Evolutionary conservation across 2,888 invertebrate genomes (phyloP), one percentile per base, ranked within the genome.

Genomic region (Laspeyria flexula): DNA sequence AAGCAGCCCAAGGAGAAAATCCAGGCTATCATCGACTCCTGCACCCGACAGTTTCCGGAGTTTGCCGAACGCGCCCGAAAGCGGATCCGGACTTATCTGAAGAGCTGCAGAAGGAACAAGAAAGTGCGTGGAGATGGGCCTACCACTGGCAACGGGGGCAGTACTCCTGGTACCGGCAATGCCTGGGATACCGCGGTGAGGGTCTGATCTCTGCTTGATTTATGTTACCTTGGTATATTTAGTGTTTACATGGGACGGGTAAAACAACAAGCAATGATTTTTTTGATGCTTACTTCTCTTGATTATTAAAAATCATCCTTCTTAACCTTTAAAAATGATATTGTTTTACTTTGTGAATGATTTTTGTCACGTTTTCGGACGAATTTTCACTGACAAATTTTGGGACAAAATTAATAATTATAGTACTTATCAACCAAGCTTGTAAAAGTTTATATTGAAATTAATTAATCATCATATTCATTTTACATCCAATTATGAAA

Each of bases 1-100:
- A 98, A 99, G 83, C 99, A 99, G 89, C 99, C 99, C 6, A 99
- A 99, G 84, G 99, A 99, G 85, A 99, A 99, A 93, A 98, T 99
- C 68, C 98, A 99, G 82, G 99, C 98, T 13, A 99, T 99, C 82
- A 97, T 99, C 61, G 99, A 99, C 85, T 98, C 98, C 13, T 99
- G 99, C 91, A 97, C 98, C 58, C 94, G 99, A 71, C 99, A 99
- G 92, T 99, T 99, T 83, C 98, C 99, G 53, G 99, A 99, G 90
- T 98, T 98, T 79, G 97, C 98, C 52, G 98, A 98, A 83, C 94
- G 99, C 52, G 98, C 99, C 53, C 94, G 99, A 67, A 99, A 99
- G 90, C 93, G 99, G 63, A 98, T 99, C 81, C 93, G 99, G 66
- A 99, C 99, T 46, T 99, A 99, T 88, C 93, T 99, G 80, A 99